Base-by-base conservation (phyloP, 2,888 invertebrate species). In the Nemurella pictetii region DNA sequence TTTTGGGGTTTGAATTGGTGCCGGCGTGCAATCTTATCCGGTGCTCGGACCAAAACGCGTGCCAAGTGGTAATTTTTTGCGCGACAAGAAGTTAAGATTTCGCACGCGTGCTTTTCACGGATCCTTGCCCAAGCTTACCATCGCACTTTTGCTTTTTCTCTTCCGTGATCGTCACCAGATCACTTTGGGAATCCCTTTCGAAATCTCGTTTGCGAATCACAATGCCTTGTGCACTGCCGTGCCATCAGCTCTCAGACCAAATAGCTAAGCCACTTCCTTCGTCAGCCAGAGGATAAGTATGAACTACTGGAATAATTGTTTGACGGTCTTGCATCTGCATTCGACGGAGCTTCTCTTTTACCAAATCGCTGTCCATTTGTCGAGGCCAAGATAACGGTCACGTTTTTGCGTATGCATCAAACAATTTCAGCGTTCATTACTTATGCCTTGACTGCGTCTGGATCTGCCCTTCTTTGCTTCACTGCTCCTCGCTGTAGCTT, bases 261-360 rank as follows among this genome's bases (percentile, higher is more conserved):
- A 20, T 55, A 55, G 55, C 55, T 55, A 55, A 55, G 55, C 55
- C 55, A 55, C 55, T 55, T 55, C 55, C 55, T 55, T 12, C 55
- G 55, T 55, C 55, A 55, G 55, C 55, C 75, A 28, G n/a, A 78
- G 78, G 78, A 78, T 78, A 78, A 78, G 78, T 78, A 78, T 78
- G 29, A 78, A 78, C 78, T 55, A 20, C 55, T 55, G 55, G 28
- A 28, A 75, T 9, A n/a, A 75, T 75, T 75, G 75, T 75, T 75
- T 75, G 75, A 75, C 26, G 2, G 26, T 75, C 28, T 27, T n/a
- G 55, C 15, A 36, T 36, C 55, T n/a, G n/a, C n/a, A n/a, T n/a
- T n/a, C n/a, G n/a, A n/a, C n/a, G n/a, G n/a, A n/a, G n/a, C n/a
- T 55, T 55, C 15, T 20, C 15, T 55, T 55, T 55, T 55, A 55